These are phyloP conservation scores for Hylaea fasciaria DNA, from an alignment of 2,888 invertebrate genomes.

Conservation along the genomic window DNA sequence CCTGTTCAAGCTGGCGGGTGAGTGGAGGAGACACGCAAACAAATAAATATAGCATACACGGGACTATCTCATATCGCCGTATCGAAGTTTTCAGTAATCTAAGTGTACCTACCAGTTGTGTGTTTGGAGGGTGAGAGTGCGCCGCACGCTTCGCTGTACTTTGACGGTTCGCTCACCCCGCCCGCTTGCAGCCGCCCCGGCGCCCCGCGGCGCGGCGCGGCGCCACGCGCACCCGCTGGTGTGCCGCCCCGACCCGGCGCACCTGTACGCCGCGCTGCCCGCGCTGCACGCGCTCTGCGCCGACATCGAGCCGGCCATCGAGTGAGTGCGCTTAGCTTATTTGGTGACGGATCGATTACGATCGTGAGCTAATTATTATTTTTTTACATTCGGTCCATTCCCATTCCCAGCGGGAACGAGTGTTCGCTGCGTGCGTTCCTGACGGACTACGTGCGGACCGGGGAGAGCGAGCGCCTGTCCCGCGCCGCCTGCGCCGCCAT, in stretches of 20 bases:
- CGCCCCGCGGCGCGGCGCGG: constrained; percentile 14
- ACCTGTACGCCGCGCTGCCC: constrained; percentile 91
- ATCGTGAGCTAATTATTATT: too few species aligned
- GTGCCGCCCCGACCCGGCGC: constrained; percentile 88
- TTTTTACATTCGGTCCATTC: neutral
- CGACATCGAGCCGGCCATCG: constrained; percentile 90
- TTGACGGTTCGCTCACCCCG: too few species aligned
- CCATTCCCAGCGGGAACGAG: constrained; percentile 62
- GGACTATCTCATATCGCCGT: too few species aligned
- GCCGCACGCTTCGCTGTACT: too few species aligned
- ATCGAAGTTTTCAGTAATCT: too few species aligned
- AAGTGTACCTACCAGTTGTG: too few species aligned
- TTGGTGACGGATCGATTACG: too few species aligned
- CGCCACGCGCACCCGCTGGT: constrained; percentile 81
- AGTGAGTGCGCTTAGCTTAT: constrained; percentile 80
- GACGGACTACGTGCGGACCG: constrained; percentile 93
- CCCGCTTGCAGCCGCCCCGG: neutral
- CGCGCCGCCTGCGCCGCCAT: constrained; percentile 56
- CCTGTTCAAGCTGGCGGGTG: too few species aligned
- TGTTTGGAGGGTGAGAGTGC: too few species aligned
- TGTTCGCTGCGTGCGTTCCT: constrained; percentile 94
- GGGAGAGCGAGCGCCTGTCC: constrained; percentile 89
- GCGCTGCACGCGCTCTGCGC: constrained; percentile 93
- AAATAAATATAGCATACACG: too few species aligned
- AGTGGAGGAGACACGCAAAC: too few species aligned